A percentile compares a stretch with the other conserved stretches of the same genome.
Conservation (phyloP, 2,797 vertebrate species). For the Sebastolobus alascanus region DNA sequence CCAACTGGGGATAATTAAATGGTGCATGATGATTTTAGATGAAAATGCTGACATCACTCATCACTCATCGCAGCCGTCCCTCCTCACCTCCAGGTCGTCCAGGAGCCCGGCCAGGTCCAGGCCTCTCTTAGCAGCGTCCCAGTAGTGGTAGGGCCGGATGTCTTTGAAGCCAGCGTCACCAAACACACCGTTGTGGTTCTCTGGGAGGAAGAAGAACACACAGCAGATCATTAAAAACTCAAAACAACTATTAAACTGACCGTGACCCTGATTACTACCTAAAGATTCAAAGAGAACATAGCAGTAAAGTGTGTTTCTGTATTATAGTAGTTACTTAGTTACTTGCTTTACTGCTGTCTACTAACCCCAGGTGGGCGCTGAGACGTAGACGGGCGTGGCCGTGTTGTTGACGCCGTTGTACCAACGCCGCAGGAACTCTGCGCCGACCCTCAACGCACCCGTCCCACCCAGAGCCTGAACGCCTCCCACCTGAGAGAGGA, state of each 20-base stretch:
- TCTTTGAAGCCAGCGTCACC: conserved; percentile 94
- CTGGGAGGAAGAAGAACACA: conserved; percentile 68
- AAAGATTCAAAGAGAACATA: too few relatives aligned
- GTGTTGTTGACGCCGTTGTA: conserved; percentile 95
- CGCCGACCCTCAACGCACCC: conserved; percentile 92
- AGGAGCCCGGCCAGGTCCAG: conserved; percentile 91
- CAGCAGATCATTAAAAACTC: neutral
- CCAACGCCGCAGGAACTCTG: conserved; percentile 93
- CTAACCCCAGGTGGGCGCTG: conserved; percentile 95
- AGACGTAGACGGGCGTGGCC: conserved; percentile 93
- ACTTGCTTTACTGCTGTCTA: conserved; percentile 17
- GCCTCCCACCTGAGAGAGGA: conserved; percentile 87
- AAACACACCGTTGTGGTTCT: conserved; percentile 96
- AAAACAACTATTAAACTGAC: neutral
- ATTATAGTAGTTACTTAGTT: too few relatives aligned
- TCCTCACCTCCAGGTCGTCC: conserved; percentile 92
- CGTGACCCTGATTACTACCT: too few relatives aligned
- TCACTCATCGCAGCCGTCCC: neutral
- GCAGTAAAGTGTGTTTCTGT: too few relatives aligned
- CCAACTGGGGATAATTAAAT: neutral
- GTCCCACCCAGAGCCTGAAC: conserved; percentile 95
- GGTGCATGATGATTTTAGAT: neutral
- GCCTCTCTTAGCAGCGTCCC: conserved; percentile 92
- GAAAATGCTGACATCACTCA: too few relatives aligned
- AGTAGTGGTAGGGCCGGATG: conserved; percentile 93